Conservation (phyloP, 2,113 vertebrate species). For the Tapirus terrestris region DNA sequence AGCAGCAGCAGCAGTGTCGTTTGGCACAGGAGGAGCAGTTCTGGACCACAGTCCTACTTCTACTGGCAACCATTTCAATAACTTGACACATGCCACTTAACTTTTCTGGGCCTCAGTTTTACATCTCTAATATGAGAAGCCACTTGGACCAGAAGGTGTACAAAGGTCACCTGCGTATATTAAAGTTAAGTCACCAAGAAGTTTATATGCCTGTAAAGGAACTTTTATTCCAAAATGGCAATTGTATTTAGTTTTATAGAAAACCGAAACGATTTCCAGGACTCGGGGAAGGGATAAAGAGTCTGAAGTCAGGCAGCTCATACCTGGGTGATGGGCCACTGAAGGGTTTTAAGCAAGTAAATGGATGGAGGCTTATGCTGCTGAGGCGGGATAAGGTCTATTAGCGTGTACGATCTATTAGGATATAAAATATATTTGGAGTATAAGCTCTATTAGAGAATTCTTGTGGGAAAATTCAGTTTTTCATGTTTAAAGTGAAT, state of each 20-base stretch:
- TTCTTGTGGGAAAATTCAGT: not conserved
- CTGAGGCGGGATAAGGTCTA: not conserved
- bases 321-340: not conserved
- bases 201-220: not conserved
- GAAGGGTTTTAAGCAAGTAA: not conserved
- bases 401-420: too few species aligned
- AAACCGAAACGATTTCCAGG: not conserved
- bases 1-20: not conserved
- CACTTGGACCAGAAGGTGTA: not conserved
- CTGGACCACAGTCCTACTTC: not conserved
- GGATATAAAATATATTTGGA: too few species aligned
- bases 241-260: not conserved
- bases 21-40: not conserved
- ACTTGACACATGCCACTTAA: not conserved
- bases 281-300: rapidly evolving
- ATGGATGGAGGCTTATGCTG: not conserved
- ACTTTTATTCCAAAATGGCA: not conserved
- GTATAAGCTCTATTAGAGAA: not conserved
- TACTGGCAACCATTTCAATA: not conserved
- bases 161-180: not conserved
- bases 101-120: not conserved
- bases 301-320: not conserved
- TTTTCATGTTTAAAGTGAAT: not conserved
- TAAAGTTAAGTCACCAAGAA: not conserved
- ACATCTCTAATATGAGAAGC: not conserved